Conservation (phyloP, 2,888 invertebrate genomes). For the Meiosimyza decipiens region DNA sequence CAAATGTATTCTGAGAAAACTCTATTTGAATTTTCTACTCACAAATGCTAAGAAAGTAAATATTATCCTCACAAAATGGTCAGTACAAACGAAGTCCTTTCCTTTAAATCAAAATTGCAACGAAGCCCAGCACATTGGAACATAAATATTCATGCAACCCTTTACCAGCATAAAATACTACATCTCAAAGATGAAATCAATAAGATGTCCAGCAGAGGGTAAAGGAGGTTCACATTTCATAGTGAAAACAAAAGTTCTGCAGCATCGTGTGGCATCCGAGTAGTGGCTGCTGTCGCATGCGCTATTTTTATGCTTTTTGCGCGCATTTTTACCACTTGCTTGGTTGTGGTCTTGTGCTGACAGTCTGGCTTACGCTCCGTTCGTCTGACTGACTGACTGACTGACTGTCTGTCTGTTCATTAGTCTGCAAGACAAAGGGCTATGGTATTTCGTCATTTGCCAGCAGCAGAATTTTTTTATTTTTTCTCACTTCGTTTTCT, state of each 20-base stretch:
- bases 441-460: not conserved
- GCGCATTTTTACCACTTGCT: too few species aligned
- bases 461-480: not conserved
- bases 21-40: too few species aligned
- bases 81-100: too few species aligned
- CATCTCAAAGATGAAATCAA: too few species aligned
- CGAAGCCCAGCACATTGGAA: too few species aligned
- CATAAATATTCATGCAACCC: too few species aligned
- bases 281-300: not conserved
- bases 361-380: not conserved
- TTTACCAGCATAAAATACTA: too few species aligned
- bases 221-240: not conserved
- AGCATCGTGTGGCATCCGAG: not conserved
- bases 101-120: too few species aligned
- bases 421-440: not conserved
- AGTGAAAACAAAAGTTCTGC: slow-evolving; percentile 6
- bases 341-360: not conserved
- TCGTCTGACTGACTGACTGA: slow-evolving; percentile 3
- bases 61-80: too few species aligned
- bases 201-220: not conserved
- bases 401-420: slow-evolving; percentile 8
- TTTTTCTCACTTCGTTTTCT: not conserved
- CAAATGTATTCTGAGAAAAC: too few species aligned
- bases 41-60: too few species aligned
- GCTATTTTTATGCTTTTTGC: not conserved